These are phyloP conservation scores for Ormyrus thymus DNA, from an alignment of 2,888 invertebrate species.

Conservation along the genomic window DNA sequence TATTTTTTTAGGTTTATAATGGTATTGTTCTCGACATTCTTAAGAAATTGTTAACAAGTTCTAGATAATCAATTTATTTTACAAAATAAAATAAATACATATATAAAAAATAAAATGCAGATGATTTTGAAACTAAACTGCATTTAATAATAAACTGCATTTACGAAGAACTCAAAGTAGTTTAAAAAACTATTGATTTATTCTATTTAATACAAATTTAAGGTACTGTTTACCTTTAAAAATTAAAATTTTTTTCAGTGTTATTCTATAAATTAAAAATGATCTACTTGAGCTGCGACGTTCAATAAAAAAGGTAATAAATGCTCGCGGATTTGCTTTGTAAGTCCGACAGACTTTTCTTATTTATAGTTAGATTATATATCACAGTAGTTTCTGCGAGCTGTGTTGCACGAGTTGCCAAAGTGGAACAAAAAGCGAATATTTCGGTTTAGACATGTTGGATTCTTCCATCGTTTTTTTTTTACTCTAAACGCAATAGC, in stretches of 20 bases:
- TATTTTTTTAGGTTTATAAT: too few species aligned
- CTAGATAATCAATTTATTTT: too few species aligned
- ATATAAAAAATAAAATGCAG: too few species aligned
- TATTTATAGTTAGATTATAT: slow-evolving; percentile 13
- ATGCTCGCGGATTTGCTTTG: background rate
- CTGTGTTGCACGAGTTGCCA: background rate
- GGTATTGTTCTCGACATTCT: too few species aligned
- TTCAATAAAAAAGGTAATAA: background rate
- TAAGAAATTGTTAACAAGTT: too few species aligned
- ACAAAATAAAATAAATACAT: too few species aligned
- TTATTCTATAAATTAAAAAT: background rate
- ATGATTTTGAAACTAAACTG: too few species aligned
- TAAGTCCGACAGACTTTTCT: slow-evolving; percentile 7
- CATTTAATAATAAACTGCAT: too few species aligned
- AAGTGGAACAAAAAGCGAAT: background rate
- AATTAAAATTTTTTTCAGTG: background rate
- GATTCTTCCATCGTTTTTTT: too few species aligned
- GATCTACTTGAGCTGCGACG: background rate
- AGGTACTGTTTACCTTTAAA: background rate
- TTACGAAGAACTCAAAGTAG: too few species aligned
- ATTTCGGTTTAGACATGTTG: background rate
- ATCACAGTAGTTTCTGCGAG: slow-evolving; percentile 24
- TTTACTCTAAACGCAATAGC: too few species aligned
- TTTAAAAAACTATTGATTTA: too few species aligned
- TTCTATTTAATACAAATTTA: background rate